Conservation (phyloP, 2,113 vertebrate genomes). For the Alosa alosa region DNA sequence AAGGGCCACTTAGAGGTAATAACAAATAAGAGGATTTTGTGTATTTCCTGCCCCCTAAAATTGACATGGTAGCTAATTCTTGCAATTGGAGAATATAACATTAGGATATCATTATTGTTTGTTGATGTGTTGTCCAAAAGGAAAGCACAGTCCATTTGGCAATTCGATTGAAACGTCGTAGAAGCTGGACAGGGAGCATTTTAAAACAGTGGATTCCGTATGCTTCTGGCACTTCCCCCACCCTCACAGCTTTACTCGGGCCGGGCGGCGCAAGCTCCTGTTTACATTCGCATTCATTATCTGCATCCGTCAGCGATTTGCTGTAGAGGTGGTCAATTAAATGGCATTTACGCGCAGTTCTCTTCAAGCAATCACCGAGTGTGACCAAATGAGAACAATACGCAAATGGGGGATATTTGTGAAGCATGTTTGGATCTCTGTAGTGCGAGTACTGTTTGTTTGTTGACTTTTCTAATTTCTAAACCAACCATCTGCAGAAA, state of each 20-base stretch:
- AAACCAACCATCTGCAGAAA: background rate
- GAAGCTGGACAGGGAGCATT: background rate
- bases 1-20: background rate
- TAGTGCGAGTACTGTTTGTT: background rate
- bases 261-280: background rate
- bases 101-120: background rate
- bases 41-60: background rate
- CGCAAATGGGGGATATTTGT: background rate
- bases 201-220: background rate
- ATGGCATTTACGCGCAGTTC: slow-evolving; percentile 12
- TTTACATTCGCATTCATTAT: slow-evolving; percentile 23
- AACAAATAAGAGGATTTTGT: background rate
- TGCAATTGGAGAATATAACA: background rate
- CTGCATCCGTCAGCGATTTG: slow-evolving; percentile 14
- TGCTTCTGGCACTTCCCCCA: background rate
- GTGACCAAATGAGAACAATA: background rate
- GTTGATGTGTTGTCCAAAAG: background rate
- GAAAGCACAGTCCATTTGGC: background rate
- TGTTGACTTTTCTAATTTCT: background rate
- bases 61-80: background rate
- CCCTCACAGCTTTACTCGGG: background rate
- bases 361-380: background rate
- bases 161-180: background rate
- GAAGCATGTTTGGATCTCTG: background rate
- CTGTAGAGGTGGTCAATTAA: background rate